Percentiles rank a stretch among this genome's conserved stretches.
Conservation (phyloP, 2,113 vertebrate genomes). For the Bubalus kerabau region DNA sequence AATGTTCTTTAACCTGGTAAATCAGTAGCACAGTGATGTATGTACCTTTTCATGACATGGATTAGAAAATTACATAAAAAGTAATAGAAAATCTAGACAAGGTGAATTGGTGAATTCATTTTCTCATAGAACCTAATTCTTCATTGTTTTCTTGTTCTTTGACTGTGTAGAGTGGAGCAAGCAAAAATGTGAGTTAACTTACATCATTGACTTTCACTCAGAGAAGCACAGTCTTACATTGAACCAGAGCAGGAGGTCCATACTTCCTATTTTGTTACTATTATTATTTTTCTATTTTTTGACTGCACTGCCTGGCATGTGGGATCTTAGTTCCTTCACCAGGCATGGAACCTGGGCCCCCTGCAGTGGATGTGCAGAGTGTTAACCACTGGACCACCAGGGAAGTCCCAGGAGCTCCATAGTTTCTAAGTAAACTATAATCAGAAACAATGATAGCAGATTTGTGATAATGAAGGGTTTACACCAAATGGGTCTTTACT, state of each 20-base stretch:
- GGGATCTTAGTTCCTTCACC: neutral
- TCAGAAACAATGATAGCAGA: neutral
- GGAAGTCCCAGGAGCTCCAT: neutral
- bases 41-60: neutral
- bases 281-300: neutral
- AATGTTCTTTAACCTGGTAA: neutral
- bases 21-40: neutral
- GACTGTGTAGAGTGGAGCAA: neutral
- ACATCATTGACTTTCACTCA: neutral
- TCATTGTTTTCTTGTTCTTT: neutral
- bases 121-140: neutral
- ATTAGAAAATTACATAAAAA: neutral
- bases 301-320: neutral
- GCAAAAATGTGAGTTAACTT: neutral
- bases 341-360: neutral
- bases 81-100: neutral
- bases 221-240: neutral
- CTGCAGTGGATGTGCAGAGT: neutral
- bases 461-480: neutral
- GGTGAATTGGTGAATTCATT: neutral
- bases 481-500: neutral
- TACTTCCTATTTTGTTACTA: neutral
- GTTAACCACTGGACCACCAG: neutral
- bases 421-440: neutral
- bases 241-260: neutral